These are phyloP conservation scores for Pachyramphus minor DNA, from an alignment of 2,113 vertebrate species.

Conservation along the genomic window DNA sequence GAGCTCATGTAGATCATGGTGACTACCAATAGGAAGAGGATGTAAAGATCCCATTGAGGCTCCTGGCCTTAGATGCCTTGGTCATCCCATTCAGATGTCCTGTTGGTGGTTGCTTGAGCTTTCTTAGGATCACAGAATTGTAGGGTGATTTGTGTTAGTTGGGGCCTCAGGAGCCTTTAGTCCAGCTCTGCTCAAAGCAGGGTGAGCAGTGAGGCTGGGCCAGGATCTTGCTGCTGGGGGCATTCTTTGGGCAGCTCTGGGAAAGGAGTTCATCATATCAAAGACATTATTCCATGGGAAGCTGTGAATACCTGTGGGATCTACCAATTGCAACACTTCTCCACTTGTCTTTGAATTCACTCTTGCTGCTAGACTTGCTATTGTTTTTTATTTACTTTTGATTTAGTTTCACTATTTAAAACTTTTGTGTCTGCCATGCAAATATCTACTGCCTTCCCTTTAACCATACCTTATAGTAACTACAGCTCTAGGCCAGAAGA, in stretches of 20 bases:
- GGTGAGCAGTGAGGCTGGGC: not conserved
- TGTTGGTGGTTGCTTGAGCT: not conserved
- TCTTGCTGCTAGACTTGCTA: not conserved
- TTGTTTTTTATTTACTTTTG: not conserved
- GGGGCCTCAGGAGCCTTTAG: not conserved
- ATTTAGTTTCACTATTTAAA: not conserved
- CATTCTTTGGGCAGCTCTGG: not conserved
- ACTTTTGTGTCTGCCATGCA: not conserved
- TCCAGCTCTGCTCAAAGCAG: not conserved
- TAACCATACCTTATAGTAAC: not conserved
- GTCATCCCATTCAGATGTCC: fast-evolving
- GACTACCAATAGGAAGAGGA: not conserved
- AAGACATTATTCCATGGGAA: not conserved
- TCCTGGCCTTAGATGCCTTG: not conserved
- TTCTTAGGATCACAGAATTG: not conserved
- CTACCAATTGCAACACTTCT: not conserved
- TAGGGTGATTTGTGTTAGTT: not conserved
- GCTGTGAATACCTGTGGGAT: not conserved
- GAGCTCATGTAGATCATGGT: not conserved
- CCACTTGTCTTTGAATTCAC: not conserved
- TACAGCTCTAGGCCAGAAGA: not conserved
- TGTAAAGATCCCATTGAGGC: not conserved
- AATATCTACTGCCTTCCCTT: not conserved
- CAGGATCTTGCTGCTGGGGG: not conserved
- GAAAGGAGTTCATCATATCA: not conserved